Percentiles rank a stretch among this genome's conserved stretches.
phyloP scores from a whole-genome alignment of 2,797 vertebrate species.

The Sebastes miniatus region DNA sequence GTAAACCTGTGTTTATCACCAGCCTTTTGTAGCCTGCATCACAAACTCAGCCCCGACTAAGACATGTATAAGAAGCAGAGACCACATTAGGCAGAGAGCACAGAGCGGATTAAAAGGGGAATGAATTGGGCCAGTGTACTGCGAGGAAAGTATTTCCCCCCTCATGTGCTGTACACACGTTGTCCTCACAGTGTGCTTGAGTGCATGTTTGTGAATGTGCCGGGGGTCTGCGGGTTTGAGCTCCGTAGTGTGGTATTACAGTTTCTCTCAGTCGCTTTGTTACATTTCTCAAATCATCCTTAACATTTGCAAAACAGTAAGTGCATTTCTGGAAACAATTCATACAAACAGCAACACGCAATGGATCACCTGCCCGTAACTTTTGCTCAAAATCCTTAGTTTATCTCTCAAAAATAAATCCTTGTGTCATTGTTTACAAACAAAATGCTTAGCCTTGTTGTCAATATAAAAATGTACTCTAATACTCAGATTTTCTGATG shows the following conservation, averaged over 20 bases:
- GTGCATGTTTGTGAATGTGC: slow-evolving; percentile 65
- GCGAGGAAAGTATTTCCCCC: slow-evolving; percentile 68
- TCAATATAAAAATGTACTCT: neutral
- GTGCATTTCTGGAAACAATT: neutral
- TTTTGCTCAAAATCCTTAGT: neutral
- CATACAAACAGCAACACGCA: neutral
- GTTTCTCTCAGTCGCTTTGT: neutral
- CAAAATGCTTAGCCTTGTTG: neutral
- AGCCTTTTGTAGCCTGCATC: slow-evolving; percentile 29
- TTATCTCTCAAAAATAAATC: neutral
- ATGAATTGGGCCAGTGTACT: slow-evolving; percentile 84
- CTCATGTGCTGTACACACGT: slow-evolving; percentile 72
- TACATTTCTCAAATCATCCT: neutral
- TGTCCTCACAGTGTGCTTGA: slow-evolving; percentile 59
- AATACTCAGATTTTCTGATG: neutral
- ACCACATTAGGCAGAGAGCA: slow-evolving; percentile 72
- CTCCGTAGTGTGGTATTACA: slow-evolving; percentile 31
- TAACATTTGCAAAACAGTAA: neutral
- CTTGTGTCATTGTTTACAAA: neutral
- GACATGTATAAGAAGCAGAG: slow-evolving; percentile 54
- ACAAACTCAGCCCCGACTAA: slow-evolving; percentile 56
- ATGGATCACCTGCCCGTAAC: neutral
- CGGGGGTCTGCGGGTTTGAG: slow-evolving; percentile 40
- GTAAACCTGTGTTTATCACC: slow-evolving; percentile 20
- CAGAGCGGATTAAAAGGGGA: slow-evolving; percentile 80